Percentiles rank a stretch among this genome's conserved stretches.
Evolutionary conservation across 2,888 invertebrate genomes (phyloP).

Genomic region (Odontomyia ornata): DNA sequence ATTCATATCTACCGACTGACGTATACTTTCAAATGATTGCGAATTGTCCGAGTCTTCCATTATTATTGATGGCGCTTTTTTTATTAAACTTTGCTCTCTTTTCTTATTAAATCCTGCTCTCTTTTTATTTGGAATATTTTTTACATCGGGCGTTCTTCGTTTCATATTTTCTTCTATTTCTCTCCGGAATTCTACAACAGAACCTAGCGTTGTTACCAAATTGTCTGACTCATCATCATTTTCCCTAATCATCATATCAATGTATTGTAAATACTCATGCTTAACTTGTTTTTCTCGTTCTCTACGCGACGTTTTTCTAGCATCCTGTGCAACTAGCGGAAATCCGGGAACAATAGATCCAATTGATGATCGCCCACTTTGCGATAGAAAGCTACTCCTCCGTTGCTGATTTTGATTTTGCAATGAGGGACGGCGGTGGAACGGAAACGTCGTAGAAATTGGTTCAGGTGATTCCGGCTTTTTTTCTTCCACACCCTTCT

Average conservation of each 20-base stretch:
- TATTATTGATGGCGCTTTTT: conserved; percentile 48
- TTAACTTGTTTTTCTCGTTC: conserved; percentile 53
- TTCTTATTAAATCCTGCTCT: conserved; percentile 21
- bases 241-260: conserved; percentile 59
- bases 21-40: conserved; percentile 9
- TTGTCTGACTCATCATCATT: conserved; percentile 60
- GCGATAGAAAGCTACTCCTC: conserved; percentile 59
- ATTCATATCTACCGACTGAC: conserved; percentile 1
- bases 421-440: background rate
- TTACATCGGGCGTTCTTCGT: background rate
- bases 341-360: conserved; percentile 60
- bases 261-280: conserved; percentile 58
- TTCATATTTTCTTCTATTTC: conserved; percentile 55
- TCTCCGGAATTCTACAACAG: conserved; percentile 61
- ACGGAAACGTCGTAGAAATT: no score
- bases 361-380: conserved; percentile 59
- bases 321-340: conserved; percentile 56
- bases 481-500: background rate
- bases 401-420: conserved; percentile 52
- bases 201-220: conserved; percentile 58
- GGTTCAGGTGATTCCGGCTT: background rate
- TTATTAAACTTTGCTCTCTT: background rate
- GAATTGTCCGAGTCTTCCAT: conserved; percentile 44
- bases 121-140: background rate
- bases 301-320: conserved; percentile 43